Evolutionary conservation across 2,113 vertebrate genomes (phyloP).

Genomic region (Hippolais icterina): DNA sequence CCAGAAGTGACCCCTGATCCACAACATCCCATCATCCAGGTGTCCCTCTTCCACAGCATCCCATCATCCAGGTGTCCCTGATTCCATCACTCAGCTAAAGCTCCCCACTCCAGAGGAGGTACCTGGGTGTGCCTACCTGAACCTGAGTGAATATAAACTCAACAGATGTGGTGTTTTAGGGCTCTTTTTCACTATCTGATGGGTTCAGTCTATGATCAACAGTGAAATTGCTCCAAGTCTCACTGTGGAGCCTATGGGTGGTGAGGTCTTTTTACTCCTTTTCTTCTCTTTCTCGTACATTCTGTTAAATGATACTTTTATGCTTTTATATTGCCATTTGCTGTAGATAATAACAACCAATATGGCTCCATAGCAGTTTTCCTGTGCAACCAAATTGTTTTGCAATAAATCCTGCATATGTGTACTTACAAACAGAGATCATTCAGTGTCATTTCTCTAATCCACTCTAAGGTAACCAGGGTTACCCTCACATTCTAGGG

Average conservation of each 20-base stretch:
- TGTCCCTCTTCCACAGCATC: accelerated
- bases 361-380: background rate
- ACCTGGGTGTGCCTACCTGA: background rate
- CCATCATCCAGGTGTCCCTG: too few species aligned
- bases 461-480: background rate
- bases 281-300: background rate
- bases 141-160: background rate
- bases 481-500: background rate
- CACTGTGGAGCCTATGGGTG: accelerated
- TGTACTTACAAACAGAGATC: background rate
- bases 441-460: background rate
- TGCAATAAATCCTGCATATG: background rate
- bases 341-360: background rate
- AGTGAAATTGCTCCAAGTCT: background rate
- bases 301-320: background rate
- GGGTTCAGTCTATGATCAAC: accelerated
- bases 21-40: too few species aligned
- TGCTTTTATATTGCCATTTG: background rate
- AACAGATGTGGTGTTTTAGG: accelerated
- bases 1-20: too few species aligned
- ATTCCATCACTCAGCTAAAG: background rate
- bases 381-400: background rate
- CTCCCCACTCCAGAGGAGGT: accelerated
- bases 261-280: background rate
- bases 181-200: accelerated